Evolutionary conservation across 2,113 vertebrate species (phyloP), one percentile per base, ranked within the genome.

Genomic region (Gambusia holbrooki): DNA sequence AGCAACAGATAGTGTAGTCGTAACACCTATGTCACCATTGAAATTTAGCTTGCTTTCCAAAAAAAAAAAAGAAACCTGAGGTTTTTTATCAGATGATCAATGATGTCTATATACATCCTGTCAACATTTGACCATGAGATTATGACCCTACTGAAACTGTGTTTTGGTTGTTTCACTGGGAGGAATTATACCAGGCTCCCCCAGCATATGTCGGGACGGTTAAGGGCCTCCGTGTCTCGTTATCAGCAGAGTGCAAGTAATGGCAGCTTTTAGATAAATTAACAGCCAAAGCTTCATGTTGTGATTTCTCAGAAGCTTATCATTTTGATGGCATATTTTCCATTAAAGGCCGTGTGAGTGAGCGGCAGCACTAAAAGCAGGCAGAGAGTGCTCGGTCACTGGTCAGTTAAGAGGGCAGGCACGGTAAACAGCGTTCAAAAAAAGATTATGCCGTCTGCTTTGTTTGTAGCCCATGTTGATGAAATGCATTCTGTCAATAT

Each of bases 171-270:
- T 17, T 37, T 28, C 51, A 40, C 25, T 29, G 25, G 62, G 37
- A 8, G 22, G 33, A 62, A 77, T 48, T 35, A 37, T 15, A 37
- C 45, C 45, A 37, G 45, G 25, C 76, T 64, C 17, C 76, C 60
- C 69, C 22, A 15, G 27, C 64, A 48, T 13, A 6, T 40, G 72
- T 76, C 65, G 35, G 28, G 54, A 68, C 51, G 32, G 33, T 65
- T 60, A 28, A 60, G 51, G 71, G 72, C 78, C 62, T 66, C 75
- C 30, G 70, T 77, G 60, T 62, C 63, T 81, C 85, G 67, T 83
- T 90, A 85, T 85, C 79, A 87, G 79, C 67, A 33, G 45, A 66
- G 88, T 89, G 86, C 86, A 85, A 90, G 92, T 88, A 87, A 87
- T 82, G 82, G 76, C 84, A 79, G 67, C 68, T 66, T 74, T 77